A percentile compares a stretch with the other conserved stretches of the same genome.
Evolutionary conservation across 2,797 vertebrate species (phyloP).

Genomic region (Anas flavirostris): DNA sequence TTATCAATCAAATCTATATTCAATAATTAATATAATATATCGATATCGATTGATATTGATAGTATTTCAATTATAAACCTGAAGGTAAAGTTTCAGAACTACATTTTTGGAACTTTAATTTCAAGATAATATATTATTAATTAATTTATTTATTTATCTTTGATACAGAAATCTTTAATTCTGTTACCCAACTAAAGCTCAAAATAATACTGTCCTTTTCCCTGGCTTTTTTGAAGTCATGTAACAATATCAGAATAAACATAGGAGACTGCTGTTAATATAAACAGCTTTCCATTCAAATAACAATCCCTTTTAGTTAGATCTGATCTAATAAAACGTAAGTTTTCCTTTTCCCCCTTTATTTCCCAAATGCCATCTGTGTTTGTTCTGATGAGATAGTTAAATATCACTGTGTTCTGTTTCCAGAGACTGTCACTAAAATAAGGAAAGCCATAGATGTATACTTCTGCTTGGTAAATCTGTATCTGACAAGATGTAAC

Average conservation of each 20-base stretch:
- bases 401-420: neutral
- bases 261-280: neutral
- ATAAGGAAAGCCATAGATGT: neutral
- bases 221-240: neutral
- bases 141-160: neutral
- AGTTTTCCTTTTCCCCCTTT: neutral
- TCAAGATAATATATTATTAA: neutral
- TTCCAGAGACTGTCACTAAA: slow-evolving; percentile 6
- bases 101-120: neutral
- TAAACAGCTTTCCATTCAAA: neutral
- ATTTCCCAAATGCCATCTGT: neutral
- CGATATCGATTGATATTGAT: no score
- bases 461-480: neutral
- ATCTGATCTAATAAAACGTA: neutral
- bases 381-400: neutral
- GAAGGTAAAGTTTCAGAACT: neutral
- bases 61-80: neutral
- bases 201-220: neutral
- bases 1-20: neutral
- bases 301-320: neutral
- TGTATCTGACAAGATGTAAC: neutral
- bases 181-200: neutral
- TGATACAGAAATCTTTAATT: neutral
- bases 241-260: neutral
- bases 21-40: neutral